Evolutionary conservation across 2,113 vertebrate genomes (phyloP), one percentile per base, ranked within the genome.

Genomic region (Malurus cyaneus): DNA sequence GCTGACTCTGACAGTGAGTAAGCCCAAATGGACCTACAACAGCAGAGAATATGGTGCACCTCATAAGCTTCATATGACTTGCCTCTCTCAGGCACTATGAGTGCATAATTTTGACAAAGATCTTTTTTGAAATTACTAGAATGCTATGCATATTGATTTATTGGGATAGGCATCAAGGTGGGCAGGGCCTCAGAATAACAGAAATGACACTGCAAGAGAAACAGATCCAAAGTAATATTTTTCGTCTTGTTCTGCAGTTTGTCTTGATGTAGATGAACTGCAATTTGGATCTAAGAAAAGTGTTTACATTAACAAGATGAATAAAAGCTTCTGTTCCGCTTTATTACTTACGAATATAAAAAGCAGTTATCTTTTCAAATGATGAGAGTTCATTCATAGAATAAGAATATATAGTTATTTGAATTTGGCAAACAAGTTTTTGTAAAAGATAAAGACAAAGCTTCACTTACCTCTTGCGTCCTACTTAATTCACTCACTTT

Each of bases 401-500:
- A 52, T 54, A 91, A 47, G 36, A 54, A 59, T 64, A 21, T 41
- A 95, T n/a, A 82, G 82, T 95, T 57, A 53, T 15, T 20, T 54
- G 21, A 78, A 82, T 94, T 90, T 39, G 39, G 39, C 39, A 39
- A 39, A n/a, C n/a, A 10, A 39, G 85, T 92, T 94, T 83, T 88
- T 79, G 41, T 62, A 92, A 95, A 86, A 69, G n/a, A 89, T 36
- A 85, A 86, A 86, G 24, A n/a, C 25, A 79, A 64, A n/a, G n/a
- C 39, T 91, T 92, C 57, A 39, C n/a, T 96, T 94, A 84, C 50
- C n/a, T 86, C 46, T 92, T 88, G 24, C 32, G 62, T 81, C 47
- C 25, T 83, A 53, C 66, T 95, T 88, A 96, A 81, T 90, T 93
- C n/a, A n/a, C n/a, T 89, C 85, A 71, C 5, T 91, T 82, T 69